Evolutionary conservation across 2,113 vertebrate genomes (phyloP), one percentile per base, ranked within the genome.

Genomic region (Spizaetus ornatus): DNA sequence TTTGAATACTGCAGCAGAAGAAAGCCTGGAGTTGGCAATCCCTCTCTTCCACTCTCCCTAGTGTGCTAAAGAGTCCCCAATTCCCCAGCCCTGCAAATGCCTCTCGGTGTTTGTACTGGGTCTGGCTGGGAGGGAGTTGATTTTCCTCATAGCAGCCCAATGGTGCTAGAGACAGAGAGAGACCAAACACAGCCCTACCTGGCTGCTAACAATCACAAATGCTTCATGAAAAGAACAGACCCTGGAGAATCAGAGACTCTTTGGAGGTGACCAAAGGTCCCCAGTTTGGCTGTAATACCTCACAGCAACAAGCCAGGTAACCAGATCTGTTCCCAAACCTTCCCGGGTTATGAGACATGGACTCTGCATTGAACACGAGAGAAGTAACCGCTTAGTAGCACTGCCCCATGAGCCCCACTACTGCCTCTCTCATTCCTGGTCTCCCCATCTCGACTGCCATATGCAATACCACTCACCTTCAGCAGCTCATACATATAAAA

Each of bases 401-500:
- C 11, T 40, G 43, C 25, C 48, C 53, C 16, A 9, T 20, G 31
- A 85, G 56, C n/a, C 27, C 38, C 5, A 0, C 53, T 69, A 31
- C 63, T 40, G 36, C 61, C 40, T 31, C 50, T 62, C 67, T 76
- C 6, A 10, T 13, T 63, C 18, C 27, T 62, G 18, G 42, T 38
- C n/a, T 86, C 73, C 45, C 45, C 55, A 34, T 32, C 42, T 82
- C 86, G 34, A 71, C 42, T 47, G 47, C 50, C 38, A 55, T 17
- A 45, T 42, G 77, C 42, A 58, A 76, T 72, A 72, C 23, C 73
- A 98, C 99, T 99, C 98, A 99, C 99, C 99, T 99, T 99, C 70
- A 99, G 99, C 97, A 99, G 99, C 98, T 99, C 99, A 98, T 99
- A 99, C 99, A 99, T 99, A 98, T 99, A 99, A 99, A 98, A 99